These are phyloP conservation scores for Sinocyclocheilus anophthalmus DNA, from an alignment of 2,113 vertebrate species.

Conservation along the genomic window DNA sequence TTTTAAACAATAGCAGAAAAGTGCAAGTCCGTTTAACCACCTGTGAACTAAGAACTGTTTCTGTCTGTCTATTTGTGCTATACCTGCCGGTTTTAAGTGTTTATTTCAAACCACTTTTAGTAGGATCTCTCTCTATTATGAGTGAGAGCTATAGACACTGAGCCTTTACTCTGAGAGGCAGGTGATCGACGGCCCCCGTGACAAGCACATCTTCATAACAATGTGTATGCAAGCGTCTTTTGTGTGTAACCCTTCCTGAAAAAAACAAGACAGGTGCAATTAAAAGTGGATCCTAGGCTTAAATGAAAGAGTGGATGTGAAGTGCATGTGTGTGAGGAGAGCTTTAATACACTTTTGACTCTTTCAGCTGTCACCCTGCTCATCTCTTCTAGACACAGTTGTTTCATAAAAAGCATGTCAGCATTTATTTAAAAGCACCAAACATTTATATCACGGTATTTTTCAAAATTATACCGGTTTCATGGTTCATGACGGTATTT, in stretches of 20 bases:
- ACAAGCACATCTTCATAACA: constrained; percentile 37
- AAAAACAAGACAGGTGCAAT: constrained; percentile 23
- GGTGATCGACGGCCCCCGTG: constrained; percentile 17
- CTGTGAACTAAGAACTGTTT: neutral
- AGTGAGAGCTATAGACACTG: neutral
- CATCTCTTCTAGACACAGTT: constrained; percentile 42
- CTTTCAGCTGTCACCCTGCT: constrained; percentile 33
- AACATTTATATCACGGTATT: too few relatives aligned
- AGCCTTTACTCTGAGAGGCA: neutral
- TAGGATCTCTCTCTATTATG: constrained; percentile 3
- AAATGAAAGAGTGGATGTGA: neutral
- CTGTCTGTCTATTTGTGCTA: neutral
- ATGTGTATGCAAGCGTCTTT: constrained; percentile 25
- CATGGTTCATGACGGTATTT: too few relatives aligned
- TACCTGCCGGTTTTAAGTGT: constrained; percentile 17
- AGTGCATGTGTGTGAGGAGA: constrained; percentile 11
- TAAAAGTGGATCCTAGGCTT: neutral
- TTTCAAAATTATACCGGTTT: too few relatives aligned
- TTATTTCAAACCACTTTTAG: constrained; percentile 18
- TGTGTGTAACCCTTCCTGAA: constrained; percentile 11
- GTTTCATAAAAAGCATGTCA: constrained; percentile 41
- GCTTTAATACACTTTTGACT: constrained; percentile 36
- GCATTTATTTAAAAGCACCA: neutral
- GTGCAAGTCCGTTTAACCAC: neutral
- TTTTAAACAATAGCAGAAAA: neutral